phyloP scores from a whole-genome alignment of 1,140 invertebrate genomes.

The Micrasema longulum region DNA sequence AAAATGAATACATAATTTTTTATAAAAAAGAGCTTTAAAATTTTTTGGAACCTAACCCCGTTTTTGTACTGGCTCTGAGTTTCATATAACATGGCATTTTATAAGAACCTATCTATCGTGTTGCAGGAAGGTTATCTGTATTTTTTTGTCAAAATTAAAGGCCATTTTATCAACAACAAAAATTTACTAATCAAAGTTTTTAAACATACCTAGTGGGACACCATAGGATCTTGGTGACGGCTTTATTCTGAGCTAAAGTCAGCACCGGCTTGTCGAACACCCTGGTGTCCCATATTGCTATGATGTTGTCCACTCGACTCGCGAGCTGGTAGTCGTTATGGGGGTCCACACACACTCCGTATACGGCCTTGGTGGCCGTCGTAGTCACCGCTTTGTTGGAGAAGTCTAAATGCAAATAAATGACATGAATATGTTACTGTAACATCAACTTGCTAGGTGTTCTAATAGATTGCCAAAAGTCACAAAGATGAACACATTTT shows the following conservation, averaged over 20 bases:
- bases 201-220: conserved; percentile 86
- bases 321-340: conserved; percentile 83
- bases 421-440: no score
- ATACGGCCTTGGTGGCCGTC: conserved; percentile 86
- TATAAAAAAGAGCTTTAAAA: no score
- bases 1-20: no score
- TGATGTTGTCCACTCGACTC: conserved; percentile 84
- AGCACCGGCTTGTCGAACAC: conserved; percentile 88
- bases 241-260: conserved; percentile 76
- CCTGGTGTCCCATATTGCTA: conserved; percentile 89
- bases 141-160: background rate
- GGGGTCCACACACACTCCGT: conserved; percentile 83
- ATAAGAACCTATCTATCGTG: no score
- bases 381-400: conserved; percentile 76
- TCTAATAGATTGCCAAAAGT: no score
- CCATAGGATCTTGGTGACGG: conserved; percentile 84
- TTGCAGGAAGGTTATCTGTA: no score
- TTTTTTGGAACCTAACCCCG: no score
- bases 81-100: no score
- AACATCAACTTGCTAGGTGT: no score
- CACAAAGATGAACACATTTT: no score
- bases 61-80: no score
- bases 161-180: no score
- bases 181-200: background rate
- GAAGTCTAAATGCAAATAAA: conserved; percentile 67